Evolutionary conservation across 1,140 invertebrate species (phyloP), one percentile per base, ranked within the genome.

Genomic region (Cydia amplana): DNA sequence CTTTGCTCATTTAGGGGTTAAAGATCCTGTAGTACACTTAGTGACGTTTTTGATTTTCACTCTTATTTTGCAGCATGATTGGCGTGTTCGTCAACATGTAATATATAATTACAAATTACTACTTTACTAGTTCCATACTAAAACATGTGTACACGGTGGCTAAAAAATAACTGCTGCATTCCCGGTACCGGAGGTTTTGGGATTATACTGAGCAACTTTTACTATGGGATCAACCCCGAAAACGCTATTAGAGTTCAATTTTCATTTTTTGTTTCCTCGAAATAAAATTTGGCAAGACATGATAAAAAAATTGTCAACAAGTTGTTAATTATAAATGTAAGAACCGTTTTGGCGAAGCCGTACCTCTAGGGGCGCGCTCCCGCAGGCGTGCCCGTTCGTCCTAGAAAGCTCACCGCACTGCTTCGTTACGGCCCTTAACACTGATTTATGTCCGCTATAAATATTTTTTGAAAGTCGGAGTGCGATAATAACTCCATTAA

Each of bases 401-500:
- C 91, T 91, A 91, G 89, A 92, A 91, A 90, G 83, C 84, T 88
- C 85, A 80, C 78, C 73, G 79, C 80, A 79, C 81, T 79, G 83
- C 84, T 88, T 88, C 90, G 87, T 89, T 90, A 87, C 85, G 89
- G 86, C 89, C 88, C 88, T 91, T 91, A 91, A 83, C 73, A 86
- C 85, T 91, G 90, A 92, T 91, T 92, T 91, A 92, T 90, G 86
- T 80, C 73, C 76, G 86, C 83, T 86, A 91, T 92, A 91, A 92
- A 91, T 92, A 92, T 91, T 90, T 91, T 91, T 89, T 91, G 88
- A 91, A 92, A 92, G 87, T 91, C 85, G 75, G 81, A 87, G 83
- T 88, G 88, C 89, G 89, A 91, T 91, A 92, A 92, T 91, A 92
- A 92, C 90, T 92, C 90, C 91, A 92, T 92, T 92, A 91, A 92